A percentile compares a stretch with the other conserved stretches of the same genome.
phyloP scores from a whole-genome alignment of 2,797 vertebrate genomes.

The Schizopygopsis malacanthus region DNA sequence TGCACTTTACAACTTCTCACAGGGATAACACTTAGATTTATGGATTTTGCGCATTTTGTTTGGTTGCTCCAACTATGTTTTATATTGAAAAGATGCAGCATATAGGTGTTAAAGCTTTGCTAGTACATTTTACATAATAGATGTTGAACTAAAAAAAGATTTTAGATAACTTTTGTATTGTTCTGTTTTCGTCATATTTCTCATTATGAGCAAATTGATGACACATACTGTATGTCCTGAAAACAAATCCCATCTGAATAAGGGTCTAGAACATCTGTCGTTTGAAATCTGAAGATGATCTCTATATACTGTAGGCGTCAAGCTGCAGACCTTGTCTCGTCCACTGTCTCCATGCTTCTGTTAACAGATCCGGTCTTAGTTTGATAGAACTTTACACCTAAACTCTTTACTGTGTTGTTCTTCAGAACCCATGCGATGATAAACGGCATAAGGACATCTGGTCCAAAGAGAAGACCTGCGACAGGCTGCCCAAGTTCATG shows the following conservation, averaged over 20 bases:
- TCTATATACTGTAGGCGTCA: neutral
- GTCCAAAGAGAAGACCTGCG: conserved; percentile 97
- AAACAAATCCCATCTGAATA: neutral
- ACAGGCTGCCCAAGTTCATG: conserved; percentile 93
- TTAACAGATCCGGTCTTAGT: conserved; percentile 27
- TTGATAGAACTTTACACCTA: neutral
- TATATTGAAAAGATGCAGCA: neutral
- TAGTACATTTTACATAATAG: neutral
- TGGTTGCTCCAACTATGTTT: neutral
- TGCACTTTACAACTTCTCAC: conserved; percentile 11
- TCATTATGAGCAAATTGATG: neutral
- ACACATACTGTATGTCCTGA: neutral
- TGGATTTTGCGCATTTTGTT: neutral
- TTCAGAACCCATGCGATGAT: conserved; percentile 94
- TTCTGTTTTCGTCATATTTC: neutral
- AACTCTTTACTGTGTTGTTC: conserved; percentile 1
- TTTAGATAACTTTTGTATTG: neutral
- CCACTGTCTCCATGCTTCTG: neutral
- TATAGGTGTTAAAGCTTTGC: neutral
- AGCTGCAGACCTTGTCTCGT: conserved; percentile 2
- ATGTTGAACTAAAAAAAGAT: neutral
- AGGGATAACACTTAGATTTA: neutral
- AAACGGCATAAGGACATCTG: conserved; percentile 97
- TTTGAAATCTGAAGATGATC: neutral
- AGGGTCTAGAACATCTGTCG: conserved; percentile 8